phyloP scores from a whole-genome alignment of 2,797 vertebrate genomes.

The Gallinago nigripennis region DNA sequence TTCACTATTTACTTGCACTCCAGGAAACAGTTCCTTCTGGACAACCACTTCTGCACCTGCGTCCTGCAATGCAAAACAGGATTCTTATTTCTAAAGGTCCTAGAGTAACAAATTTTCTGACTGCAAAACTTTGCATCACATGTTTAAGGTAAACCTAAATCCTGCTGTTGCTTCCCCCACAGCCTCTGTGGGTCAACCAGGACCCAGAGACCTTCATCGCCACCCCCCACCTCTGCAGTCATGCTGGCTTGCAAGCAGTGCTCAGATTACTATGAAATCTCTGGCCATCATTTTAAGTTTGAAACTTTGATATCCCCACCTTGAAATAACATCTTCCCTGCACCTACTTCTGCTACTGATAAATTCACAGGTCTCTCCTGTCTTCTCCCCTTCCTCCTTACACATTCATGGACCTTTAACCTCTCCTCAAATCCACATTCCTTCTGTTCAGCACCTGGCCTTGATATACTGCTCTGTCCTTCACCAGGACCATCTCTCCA shows the following conservation, averaged over 20 bases:
- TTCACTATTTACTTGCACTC: conserved; percentile 72
- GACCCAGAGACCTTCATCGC: background rate
- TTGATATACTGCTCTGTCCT: background rate
- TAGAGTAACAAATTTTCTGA: background rate
- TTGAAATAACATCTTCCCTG: background rate
- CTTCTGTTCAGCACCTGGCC: background rate
- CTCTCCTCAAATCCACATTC: background rate
- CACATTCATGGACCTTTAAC: background rate
- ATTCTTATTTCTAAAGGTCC: conserved; percentile 22
- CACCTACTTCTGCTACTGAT: background rate
- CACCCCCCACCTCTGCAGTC: background rate
- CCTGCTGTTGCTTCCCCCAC: background rate
- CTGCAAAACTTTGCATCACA: background rate
- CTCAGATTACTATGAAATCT: background rate
- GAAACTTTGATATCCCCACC: background rate
- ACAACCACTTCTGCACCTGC: conserved; percentile 45
- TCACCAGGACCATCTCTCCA: background rate
- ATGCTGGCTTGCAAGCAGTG: background rate
- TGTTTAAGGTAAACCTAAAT: background rate
- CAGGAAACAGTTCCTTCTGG: conserved; percentile 45
- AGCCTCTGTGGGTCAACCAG: background rate
- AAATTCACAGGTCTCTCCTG: background rate
- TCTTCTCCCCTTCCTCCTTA: background rate
- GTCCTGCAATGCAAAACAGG: conserved; percentile 65
- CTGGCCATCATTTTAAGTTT: background rate